A percentile compares a stretch with the other conserved stretches of the same genome.
These are phyloP conservation scores for Esox niger DNA, from an alignment of 2,113 vertebrate species.

Conservation along the genomic window DNA sequence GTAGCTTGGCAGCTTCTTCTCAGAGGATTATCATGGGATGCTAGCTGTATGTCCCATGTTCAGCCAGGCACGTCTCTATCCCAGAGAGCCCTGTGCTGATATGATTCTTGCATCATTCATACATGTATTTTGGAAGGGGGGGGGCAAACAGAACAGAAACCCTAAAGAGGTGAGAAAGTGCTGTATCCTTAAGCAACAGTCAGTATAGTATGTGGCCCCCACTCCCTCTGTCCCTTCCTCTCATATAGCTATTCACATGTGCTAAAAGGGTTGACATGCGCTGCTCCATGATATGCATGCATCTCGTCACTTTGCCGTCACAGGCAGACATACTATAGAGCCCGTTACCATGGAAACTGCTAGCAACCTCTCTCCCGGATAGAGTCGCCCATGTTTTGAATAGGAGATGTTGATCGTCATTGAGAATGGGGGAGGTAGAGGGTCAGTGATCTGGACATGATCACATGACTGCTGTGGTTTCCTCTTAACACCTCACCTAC, in stretches of 20 bases:
- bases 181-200: no score
- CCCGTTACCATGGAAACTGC: constrained; percentile 58
- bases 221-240: not conserved
- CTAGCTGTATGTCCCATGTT: constrained; percentile 23
- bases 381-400: constrained; percentile 24
- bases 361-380: constrained; percentile 25
- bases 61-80: constrained; percentile 1
- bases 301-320: constrained; percentile 27
- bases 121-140: constrained; percentile 11
- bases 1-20: constrained; percentile 5
- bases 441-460: constrained; percentile 17
- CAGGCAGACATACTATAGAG: constrained; percentile 46
- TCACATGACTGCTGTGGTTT: constrained; percentile 34
- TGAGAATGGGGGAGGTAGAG: not conserved
- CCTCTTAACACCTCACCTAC: constrained; percentile 26
- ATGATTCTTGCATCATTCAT: constrained; percentile 35
- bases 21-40: constrained; percentile 17
- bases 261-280: constrained; percentile 41
- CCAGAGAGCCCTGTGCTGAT: not conserved
- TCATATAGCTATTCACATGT: not conserved
- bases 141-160: constrained; percentile 2
- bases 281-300: constrained; percentile 29
- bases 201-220: not conserved
- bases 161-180: constrained; percentile 12
- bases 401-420: not conserved